Percentiles rank a stretch among this genome's conserved stretches.
Evolutionary conservation across 1,140 invertebrate genomes (phyloP).

Genomic region (Drosophila bifasciata): DNA sequence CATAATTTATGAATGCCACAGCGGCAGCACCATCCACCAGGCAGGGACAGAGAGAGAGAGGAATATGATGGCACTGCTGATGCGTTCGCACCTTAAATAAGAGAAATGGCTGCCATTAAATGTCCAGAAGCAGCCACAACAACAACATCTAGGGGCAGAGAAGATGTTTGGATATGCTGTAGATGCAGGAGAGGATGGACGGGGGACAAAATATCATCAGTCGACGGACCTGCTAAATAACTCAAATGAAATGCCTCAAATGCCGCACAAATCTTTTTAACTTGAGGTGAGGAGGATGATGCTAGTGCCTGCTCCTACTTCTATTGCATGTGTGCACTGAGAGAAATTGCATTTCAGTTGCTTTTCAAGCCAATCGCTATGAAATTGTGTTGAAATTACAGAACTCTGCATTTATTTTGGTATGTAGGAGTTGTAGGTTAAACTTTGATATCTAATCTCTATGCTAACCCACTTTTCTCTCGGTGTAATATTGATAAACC

Average conservation of each 20-base stretch:
- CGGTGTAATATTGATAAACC: slow-evolving; percentile 66
- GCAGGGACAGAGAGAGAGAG: background rate
- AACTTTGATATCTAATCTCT: background rate
- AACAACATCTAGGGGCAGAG: background rate
- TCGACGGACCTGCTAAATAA: slow-evolving; percentile 62
- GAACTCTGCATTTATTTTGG: no score
- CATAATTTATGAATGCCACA: slow-evolving; percentile 71
- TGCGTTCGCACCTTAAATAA: slow-evolving; percentile 56
- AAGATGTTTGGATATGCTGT: no score
- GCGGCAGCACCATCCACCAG: slow-evolving; percentile 9
- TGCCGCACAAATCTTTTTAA: slow-evolving; percentile 76
- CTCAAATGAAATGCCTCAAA: slow-evolving; percentile 68
- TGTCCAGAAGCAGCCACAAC: slow-evolving; percentile 19
- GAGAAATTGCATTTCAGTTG: background rate
- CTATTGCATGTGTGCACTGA: slow-evolving; percentile 20
- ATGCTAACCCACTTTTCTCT: background rate
- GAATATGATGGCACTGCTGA: slow-evolving; percentile 24
- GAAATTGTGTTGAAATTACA: no score
- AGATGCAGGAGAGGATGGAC: slow-evolving; percentile 7
- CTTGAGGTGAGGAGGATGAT: slow-evolving; percentile 39
- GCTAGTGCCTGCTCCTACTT: background rate
- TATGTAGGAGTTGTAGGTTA: background rate
- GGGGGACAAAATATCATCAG: slow-evolving; percentile 54
- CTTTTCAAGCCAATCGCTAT: no score
- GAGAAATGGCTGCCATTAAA: slow-evolving; percentile 64